A percentile compares a stretch with the other conserved stretches of the same genome.
These are phyloP conservation scores for Elegia similella DNA, from an alignment of 2,888 invertebrate genomes.

Conservation along the genomic window DNA sequence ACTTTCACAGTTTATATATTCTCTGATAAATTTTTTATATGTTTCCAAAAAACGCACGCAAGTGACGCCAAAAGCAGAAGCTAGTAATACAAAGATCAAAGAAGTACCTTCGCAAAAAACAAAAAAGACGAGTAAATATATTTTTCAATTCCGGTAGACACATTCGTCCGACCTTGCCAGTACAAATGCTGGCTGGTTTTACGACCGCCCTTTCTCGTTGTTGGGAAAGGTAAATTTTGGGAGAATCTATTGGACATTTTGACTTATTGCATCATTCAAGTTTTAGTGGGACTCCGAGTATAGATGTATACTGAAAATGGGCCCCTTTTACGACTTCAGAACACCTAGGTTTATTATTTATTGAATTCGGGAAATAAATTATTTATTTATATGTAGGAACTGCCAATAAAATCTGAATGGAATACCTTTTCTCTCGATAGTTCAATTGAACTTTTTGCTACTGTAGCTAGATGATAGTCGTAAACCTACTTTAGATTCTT, in stretches of 20 bases:
- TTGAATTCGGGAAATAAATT: background rate
- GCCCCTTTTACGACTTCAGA: background rate
- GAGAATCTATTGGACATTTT: slow-evolving; percentile 59
- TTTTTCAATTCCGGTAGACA: slow-evolving; percentile 61
- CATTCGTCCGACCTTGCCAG: slow-evolving; percentile 58
- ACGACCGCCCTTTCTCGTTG: slow-evolving; percentile 57
- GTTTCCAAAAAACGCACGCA: too few relatives aligned
- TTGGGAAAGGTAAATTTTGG: slow-evolving; percentile 57
- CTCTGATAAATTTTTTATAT: too few relatives aligned
- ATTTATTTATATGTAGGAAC: background rate
- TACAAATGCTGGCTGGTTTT: slow-evolving; percentile 57
- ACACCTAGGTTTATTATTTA: background rate
- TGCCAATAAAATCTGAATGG: background rate
- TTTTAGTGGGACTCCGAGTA: slow-evolving; percentile 2
- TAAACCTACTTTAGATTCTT: too few relatives aligned
- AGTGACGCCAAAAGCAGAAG: background rate
- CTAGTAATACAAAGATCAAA: background rate
- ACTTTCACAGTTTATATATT: too few relatives aligned
- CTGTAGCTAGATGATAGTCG: too few relatives aligned
- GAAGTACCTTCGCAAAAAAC: slow-evolving; percentile 20
- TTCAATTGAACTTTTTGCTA: too few relatives aligned
- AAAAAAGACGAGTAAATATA: slow-evolving; percentile 39
- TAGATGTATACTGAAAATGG: background rate
- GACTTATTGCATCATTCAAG: slow-evolving; percentile 53
- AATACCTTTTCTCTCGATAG: background rate